A percentile compares a stretch with the other conserved stretches of the same genome.
phyloP scores from a whole-genome alignment of 2,113 vertebrate genomes.

The Pollimyrus isidori region DNA sequence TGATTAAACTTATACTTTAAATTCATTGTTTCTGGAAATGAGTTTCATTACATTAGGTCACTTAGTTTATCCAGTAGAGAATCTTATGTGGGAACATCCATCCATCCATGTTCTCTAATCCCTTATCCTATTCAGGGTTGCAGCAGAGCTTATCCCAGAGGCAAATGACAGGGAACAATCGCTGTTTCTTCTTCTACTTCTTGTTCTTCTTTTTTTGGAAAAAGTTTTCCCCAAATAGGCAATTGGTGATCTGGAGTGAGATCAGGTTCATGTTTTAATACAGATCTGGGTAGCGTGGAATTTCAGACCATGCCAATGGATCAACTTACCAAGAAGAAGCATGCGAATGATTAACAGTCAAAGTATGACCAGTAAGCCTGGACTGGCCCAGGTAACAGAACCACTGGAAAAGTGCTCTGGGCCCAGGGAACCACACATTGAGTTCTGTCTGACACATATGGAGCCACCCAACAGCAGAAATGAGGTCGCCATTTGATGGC shows the following conservation, averaged over 20 bases:
- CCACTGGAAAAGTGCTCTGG: neutral
- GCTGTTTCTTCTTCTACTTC: neutral
- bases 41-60: neutral
- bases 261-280: neutral
- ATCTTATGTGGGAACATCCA: neutral
- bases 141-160: neutral
- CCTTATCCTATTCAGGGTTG: neutral
- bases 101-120: neutral
- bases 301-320: neutral
- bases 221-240: neutral
- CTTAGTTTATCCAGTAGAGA: neutral
- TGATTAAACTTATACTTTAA: neutral
- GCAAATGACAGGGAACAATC: neutral
- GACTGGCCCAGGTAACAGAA: too few relatives aligned
- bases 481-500: neutral
- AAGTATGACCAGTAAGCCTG: neutral
- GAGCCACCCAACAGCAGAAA: neutral
- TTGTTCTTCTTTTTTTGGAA: neutral
- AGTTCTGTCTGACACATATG: neutral
- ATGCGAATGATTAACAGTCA: neutral
- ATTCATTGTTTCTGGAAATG: neutral
- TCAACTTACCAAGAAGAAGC: neutral
- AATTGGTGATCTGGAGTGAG: neutral
- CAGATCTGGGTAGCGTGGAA: neutral
- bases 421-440: neutral